Conservation (phyloP, 2,797 vertebrate species). For the Danio choprae region DNA sequence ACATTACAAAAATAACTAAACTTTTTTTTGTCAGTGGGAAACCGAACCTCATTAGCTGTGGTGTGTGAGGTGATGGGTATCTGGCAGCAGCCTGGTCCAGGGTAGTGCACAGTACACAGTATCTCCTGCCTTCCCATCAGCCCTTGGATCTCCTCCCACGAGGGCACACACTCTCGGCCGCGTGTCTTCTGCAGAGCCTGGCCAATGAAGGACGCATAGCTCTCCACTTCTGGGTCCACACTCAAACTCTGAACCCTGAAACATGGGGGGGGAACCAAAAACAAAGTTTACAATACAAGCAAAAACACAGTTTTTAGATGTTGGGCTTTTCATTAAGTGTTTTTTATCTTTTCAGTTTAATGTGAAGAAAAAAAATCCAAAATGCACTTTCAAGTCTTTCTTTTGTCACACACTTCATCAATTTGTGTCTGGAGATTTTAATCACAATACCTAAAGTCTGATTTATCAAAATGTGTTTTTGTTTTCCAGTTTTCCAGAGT, state of each 20-base stretch:
- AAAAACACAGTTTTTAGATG: no score
- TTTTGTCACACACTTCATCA: no score
- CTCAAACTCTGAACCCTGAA: slow-evolving; percentile 86
- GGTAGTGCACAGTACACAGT: slow-evolving; percentile 89
- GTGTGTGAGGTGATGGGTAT: slow-evolving; percentile 94
- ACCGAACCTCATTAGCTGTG: slow-evolving; percentile 88
- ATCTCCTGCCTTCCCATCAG: slow-evolving; percentile 89
- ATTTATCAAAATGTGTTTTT: no score
- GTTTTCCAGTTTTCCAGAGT: no score
- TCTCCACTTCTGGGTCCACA: slow-evolving; percentile 87
- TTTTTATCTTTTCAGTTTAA: no score
- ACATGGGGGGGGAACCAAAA: background rate
- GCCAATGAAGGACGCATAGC: slow-evolving; percentile 90
- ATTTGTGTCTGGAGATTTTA: no score
- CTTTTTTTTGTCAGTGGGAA: no score
- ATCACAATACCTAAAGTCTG: no score
- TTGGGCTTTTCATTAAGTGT: no score
- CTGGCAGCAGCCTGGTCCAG: slow-evolving; percentile 84
- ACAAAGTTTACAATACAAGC: no score
- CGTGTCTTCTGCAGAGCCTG: slow-evolving; percentile 88
- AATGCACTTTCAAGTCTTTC: no score
- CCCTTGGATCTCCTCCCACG: slow-evolving; percentile 92
- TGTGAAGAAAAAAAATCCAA: no score
- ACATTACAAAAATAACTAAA: background rate
- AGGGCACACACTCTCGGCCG: slow-evolving; percentile 90